Percentiles rank a stretch among this genome's conserved stretches.
Conservation (phyloP, 2,888 invertebrate genomes). For the Julus scanicus region DNA sequence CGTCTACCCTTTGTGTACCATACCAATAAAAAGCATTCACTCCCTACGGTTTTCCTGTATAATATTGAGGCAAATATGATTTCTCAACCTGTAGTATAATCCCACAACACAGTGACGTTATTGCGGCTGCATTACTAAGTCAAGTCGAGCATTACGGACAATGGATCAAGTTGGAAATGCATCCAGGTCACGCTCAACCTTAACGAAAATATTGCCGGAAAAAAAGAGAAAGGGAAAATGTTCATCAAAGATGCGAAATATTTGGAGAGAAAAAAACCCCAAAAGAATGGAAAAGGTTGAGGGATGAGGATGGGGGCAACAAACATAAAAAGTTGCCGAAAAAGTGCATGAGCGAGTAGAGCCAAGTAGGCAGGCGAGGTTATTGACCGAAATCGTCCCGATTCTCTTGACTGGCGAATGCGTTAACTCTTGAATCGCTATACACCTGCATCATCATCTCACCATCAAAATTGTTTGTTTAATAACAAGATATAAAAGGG, state of each 20-base stretch:
- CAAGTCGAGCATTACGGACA: not conserved
- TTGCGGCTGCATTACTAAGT: too few species aligned
- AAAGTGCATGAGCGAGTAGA: not conserved
- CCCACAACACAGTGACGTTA: not conserved
- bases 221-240: not conserved
- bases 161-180: too few species aligned
- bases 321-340: not conserved
- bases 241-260: not conserved
- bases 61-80: too few species aligned
- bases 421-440: not conserved
- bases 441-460: not conserved
- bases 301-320: not conserved
- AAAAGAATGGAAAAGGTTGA: not conserved
- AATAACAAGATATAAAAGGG: not conserved
- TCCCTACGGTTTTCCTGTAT: too few species aligned
- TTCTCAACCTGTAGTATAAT: not conserved
- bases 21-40: too few species aligned
- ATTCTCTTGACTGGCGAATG: not conserved
- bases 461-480: not conserved
- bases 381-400: conserved; percentile 34
- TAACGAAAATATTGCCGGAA: not conserved
- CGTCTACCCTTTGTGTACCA: too few species aligned
- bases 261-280: not conserved
- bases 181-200: not conserved
- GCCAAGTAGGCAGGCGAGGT: not conserved